Conservation (phyloP, 2,113 vertebrate species). For the Rhegmatorhina hoffmannsi region DNA sequence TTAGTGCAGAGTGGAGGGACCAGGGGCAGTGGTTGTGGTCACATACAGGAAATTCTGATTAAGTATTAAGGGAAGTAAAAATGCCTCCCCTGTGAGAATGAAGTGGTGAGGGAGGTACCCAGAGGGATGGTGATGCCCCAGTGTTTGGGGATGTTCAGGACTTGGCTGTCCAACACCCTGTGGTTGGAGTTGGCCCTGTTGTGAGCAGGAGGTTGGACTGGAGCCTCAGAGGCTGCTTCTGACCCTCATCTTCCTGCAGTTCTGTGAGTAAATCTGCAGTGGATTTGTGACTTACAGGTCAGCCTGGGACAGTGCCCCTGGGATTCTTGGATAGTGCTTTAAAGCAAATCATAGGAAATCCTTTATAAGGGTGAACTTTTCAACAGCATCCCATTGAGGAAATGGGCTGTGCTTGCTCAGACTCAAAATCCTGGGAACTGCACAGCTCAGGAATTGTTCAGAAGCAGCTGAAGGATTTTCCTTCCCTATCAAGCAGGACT, state of each 20-base stretch:
- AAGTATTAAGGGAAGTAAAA: background rate
- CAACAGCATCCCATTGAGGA: constrained; percentile 1
- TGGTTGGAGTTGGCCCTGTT: background rate
- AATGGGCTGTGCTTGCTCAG: background rate
- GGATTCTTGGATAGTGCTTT: background rate
- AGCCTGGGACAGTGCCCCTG: background rate
- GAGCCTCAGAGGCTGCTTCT: background rate
- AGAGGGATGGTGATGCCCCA: background rate
- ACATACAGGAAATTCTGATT: background rate
- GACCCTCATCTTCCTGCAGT: background rate
- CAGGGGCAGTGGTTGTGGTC: background rate
- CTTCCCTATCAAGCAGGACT: background rate
- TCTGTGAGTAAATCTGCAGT: background rate
- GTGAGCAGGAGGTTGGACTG: background rate
- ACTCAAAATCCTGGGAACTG: background rate
- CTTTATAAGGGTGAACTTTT: background rate
- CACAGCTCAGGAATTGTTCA: background rate
- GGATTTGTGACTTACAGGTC: background rate
- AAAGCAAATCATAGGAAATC: constrained; percentile 16
- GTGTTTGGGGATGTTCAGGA: background rate
- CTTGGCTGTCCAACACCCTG: background rate
- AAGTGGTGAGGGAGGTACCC: background rate
- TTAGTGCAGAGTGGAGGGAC: background rate
- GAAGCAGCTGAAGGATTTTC: background rate
- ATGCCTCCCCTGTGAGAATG: background rate